A percentile compares a stretch with the other conserved stretches of the same genome.
Evolutionary conservation across 2,797 vertebrate genomes (phyloP).

Genomic region (Odontamblyopus rebecca): DNA sequence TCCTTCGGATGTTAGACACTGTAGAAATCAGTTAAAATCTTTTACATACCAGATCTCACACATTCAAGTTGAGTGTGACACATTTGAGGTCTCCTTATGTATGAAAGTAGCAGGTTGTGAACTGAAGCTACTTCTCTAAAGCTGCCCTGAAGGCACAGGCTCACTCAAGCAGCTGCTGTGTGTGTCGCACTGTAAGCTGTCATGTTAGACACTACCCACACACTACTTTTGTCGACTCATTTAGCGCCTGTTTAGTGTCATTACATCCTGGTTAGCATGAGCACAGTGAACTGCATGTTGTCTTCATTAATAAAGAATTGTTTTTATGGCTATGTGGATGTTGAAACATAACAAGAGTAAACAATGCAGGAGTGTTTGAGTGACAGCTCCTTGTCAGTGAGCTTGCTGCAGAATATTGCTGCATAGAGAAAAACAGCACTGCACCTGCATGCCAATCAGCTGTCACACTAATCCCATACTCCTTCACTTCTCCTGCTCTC

Average conservation of each 20-base stretch:
- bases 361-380: conserved; percentile 77
- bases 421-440: conserved; percentile 71
- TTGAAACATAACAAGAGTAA: conserved; percentile 39
- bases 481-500: conserved; percentile 17
- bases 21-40: background rate
- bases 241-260: conserved; percentile 26
- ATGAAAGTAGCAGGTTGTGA: conserved; percentile 46
- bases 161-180: conserved; percentile 68
- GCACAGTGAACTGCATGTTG: conserved; percentile 1
- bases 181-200: conserved; percentile 38
- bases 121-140: conserved; percentile 51
- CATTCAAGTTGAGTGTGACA: conserved; percentile 36
- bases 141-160: conserved; percentile 52
- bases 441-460: conserved; percentile 85
- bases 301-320: conserved; percentile 21
- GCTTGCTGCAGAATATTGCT: conserved; percentile 83
- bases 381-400: conserved; percentile 86
- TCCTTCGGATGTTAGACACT: background rate
- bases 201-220: conserved; percentile 29
- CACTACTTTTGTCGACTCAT: conserved; percentile 18
- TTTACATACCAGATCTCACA: conserved; percentile 28
- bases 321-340: conserved; percentile 25
- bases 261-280: conserved; percentile 20
- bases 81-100: conserved; percentile 45
- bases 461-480: conserved; percentile 66